Evolutionary conservation across 2,888 invertebrate species (phyloP).

Genomic region (Nezara viridula): DNA sequence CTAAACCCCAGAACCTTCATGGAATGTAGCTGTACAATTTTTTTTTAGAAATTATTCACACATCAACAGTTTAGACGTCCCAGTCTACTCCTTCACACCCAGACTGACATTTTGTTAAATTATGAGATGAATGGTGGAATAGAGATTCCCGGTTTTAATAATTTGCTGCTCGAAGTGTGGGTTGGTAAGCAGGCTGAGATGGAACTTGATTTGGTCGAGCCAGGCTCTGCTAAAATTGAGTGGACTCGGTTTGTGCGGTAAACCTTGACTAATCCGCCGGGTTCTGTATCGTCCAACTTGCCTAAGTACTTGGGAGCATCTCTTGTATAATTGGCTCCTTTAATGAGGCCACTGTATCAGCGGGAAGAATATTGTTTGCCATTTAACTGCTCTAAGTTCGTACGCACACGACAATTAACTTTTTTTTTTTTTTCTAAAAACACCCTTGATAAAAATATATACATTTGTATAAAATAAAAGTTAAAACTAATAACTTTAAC

Average conservation of each 20-base stretch:
- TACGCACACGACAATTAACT: not conserved
- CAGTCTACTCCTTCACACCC: too few relatives aligned
- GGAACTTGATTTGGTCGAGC: conserved; percentile 11
- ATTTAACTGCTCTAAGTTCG: not conserved
- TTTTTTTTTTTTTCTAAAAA: too few relatives aligned
- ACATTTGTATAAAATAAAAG: too few relatives aligned
- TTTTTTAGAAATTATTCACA: too few relatives aligned
- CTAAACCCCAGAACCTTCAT: too few relatives aligned
- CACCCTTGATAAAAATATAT: too few relatives aligned
- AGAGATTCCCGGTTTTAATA: not conserved
- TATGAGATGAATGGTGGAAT: too few relatives aligned
- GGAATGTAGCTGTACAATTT: too few relatives aligned
- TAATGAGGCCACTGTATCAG: conserved; percentile 16
- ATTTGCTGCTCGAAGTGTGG: not conserved
- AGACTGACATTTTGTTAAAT: too few relatives aligned
- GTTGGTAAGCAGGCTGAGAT: not conserved
- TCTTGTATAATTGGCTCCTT: conserved; percentile 15
- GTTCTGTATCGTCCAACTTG: not conserved
- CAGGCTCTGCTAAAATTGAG: conserved; percentile 18
- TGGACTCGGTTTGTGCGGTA: conserved; percentile 44
- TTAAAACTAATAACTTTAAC: too few relatives aligned
- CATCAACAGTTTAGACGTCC: too few relatives aligned
- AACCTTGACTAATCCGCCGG: conserved; percentile 29
- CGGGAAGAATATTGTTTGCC: not conserved
- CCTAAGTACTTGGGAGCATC: not conserved